A percentile compares a stretch with the other conserved stretches of the same genome.
Evolutionary conservation across 2,888 invertebrate genomes (phyloP).

Genomic region (Leucania comma): DNA sequence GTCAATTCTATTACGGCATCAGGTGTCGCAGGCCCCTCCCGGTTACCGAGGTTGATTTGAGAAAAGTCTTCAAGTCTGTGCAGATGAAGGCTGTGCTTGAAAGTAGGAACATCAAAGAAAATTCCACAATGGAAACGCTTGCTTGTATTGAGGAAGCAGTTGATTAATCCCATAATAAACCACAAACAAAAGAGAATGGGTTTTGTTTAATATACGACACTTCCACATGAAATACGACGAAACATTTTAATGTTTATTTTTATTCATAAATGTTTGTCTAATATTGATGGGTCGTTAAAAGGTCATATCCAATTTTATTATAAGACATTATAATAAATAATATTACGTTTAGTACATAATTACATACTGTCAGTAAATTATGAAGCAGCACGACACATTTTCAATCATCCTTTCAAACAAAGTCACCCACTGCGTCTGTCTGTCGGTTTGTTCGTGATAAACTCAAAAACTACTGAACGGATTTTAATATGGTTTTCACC

Average conservation of each 20-base stretch:
- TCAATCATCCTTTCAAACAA: neutral
- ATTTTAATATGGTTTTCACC: no score
- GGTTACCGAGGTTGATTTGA: no score
- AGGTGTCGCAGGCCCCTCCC: no score
- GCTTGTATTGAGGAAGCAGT: neutral
- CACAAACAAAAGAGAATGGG: slow-evolving; percentile 2
- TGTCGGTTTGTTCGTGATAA: no score
- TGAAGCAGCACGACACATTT: neutral
- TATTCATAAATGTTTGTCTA: neutral
- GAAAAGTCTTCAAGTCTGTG: no score
- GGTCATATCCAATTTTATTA: neutral
- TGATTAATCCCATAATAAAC: neutral
- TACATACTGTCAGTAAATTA: neutral
- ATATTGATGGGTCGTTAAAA: neutral
- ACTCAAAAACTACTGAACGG: no score
- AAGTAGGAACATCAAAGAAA: neutral
- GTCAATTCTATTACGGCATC: no score
- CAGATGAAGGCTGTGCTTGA: neutral
- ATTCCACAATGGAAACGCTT: neutral
- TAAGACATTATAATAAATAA: slow-evolving; percentile 6
- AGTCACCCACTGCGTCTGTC: no score
- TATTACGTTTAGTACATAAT: neutral
- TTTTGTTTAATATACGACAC: slow-evolving; percentile 7
- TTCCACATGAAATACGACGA: slow-evolving; percentile 6
- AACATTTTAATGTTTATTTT: slow-evolving; percentile 2